Evolutionary conservation across 2,888 invertebrate species (phyloP).

Genomic region (Laspeyria flexula): DNA sequence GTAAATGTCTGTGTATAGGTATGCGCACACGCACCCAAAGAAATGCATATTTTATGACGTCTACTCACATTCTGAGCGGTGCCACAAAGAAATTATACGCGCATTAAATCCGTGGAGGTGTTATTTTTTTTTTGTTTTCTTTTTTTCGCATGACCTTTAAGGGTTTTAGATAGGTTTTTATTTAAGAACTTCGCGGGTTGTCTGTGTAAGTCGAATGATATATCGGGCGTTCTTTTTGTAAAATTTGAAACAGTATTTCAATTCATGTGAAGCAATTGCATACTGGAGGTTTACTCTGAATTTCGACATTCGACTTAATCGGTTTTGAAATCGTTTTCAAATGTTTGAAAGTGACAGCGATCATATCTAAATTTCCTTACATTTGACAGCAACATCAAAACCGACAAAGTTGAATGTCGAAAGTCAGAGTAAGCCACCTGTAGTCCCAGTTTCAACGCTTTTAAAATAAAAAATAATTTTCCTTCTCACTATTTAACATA

Average conservation of each 20-base stretch:
- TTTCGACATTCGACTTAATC: too few species aligned
- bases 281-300: too few species aligned
- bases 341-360: too few species aligned
- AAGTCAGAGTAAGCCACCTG: too few species aligned
- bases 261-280: too few species aligned
- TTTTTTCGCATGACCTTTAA: constrained; percentile 54
- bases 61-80: constrained; percentile 84
- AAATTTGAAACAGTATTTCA: neutral
- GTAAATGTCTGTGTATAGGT: constrained; percentile 31
- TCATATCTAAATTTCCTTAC: too few species aligned
- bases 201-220: neutral
- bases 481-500: too few species aligned
- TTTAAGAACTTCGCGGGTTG: constrained; percentile 33
- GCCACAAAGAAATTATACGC: constrained; percentile 87
- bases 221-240: neutral
- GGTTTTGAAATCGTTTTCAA: too few species aligned
- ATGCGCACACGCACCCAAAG: constrained; percentile 73
- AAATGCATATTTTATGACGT: constrained; percentile 86
- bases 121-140: constrained; percentile 62
- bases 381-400: too few species aligned
- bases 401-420: too few species aligned
- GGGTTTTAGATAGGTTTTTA: constrained; percentile 47
- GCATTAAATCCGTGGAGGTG: constrained; percentile 84
- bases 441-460: too few species aligned
- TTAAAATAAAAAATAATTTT: too few species aligned